Conservation (phyloP, 2,888 invertebrate species). For the Eupsilia transversa region DNA sequence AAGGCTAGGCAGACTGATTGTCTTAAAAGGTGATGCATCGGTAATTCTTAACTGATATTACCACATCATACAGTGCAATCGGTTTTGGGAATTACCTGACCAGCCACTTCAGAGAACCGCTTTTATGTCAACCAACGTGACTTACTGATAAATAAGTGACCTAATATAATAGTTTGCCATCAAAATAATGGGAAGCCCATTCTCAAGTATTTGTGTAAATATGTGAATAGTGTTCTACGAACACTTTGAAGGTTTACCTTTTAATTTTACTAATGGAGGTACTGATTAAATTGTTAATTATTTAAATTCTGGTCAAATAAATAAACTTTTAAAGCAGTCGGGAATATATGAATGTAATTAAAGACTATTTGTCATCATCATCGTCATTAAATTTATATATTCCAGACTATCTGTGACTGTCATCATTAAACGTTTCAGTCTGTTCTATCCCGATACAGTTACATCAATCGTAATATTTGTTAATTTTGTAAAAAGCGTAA, state of each 20-base stretch:
- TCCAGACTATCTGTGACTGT: not conserved
- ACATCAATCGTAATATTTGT: not conserved
- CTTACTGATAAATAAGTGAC: constrained; percentile 34
- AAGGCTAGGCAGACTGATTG: not conserved
- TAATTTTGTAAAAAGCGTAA: not conserved
- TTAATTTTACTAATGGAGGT: constrained; percentile 16
- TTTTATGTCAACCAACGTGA: constrained; percentile 33
- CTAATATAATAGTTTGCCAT: constrained; percentile 30
- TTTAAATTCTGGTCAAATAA: constrained; percentile 12
- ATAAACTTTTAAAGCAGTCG: not conserved
- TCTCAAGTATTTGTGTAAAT: constrained; percentile 26
- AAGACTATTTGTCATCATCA: not conserved
- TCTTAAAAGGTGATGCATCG: not conserved
- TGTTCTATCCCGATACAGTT: too few species aligned
- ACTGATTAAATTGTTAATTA: constrained; percentile 1
- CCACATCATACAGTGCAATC: not conserved
- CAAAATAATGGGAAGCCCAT: constrained; percentile 53
- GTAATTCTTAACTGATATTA: constrained; percentile 1
- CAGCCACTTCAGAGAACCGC: constrained; percentile 41
- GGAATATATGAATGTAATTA: not conserved
- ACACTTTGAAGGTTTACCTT: constrained; percentile 22
- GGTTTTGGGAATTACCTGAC: constrained; percentile 29
- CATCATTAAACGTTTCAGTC: not conserved
- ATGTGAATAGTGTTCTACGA: constrained; percentile 33
- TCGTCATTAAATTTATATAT: not conserved